Evolutionary conservation across 2,113 vertebrate genomes (phyloP).

Genomic region (Gavialis gangeticus): DNA sequence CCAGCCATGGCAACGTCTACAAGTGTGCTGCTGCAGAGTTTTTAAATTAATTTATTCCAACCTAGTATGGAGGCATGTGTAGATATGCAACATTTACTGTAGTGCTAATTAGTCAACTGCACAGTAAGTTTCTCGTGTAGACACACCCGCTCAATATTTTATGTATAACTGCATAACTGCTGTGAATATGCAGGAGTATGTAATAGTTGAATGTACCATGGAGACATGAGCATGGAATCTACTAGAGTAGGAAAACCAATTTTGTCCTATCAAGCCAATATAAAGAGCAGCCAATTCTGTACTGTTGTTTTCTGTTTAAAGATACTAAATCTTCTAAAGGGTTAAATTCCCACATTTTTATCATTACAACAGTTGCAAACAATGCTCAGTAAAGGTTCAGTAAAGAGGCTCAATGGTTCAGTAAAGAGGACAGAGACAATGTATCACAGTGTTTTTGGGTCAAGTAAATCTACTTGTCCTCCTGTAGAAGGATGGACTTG

Average conservation of each 20-base stretch:
- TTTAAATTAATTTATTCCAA: too few relatives aligned
- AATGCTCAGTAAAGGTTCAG: not conserved
- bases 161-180: not conserved
- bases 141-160: too few relatives aligned
- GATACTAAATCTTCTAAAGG: not conserved
- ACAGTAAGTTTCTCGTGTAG: too few relatives aligned
- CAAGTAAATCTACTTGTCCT: not conserved
- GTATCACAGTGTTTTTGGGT: not conserved
- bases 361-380: not conserved
- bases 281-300: not conserved
- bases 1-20: too few relatives aligned
- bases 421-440: not conserved
- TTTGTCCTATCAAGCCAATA: slow-evolving; percentile 2
- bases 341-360: not conserved
- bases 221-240: not conserved
- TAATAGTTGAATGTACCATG: not conserved
- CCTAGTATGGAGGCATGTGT: too few relatives aligned
- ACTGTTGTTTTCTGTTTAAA: not conserved
- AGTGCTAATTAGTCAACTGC: too few relatives aligned
- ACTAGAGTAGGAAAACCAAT: not conserved
- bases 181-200: not conserved
- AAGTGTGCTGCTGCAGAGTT: too few relatives aligned
- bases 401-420: not conserved
- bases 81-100: too few relatives aligned
- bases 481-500: not conserved